phyloP scores from a whole-genome alignment of 2,113 vertebrate genomes.

The sheep (Ovis aries) region ARS-UI_Ramb_v3.0 NC_056056.1:76142501-76143000 shows the following conservation, averaged over 20 bases:
- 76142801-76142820: constrained; percentile 15
- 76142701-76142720: constrained; percentile 39
- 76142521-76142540: constrained; percentile 16
- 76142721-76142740: not conserved
- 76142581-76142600: not conserved
- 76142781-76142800: not conserved
- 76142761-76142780: not conserved
- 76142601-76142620: constrained; percentile 8
- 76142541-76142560: not conserved
- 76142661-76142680: constrained; percentile 11
- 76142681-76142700: not conserved
- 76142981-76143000: constrained; percentile 2
- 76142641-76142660: not conserved
- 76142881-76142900: constrained; percentile 7
- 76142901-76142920: not conserved
- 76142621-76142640: not conserved
- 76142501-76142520: not conserved
- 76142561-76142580: not conserved
- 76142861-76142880: not conserved
- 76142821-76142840: not conserved
- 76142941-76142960: not conserved
- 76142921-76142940: constrained; percentile 35
- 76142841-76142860: constrained; percentile 5
- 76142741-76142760: not conserved
- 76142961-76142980: constrained; percentile 17